Percentiles rank a stretch among this genome's conserved stretches.
Conservation (phyloP, 2,113 vertebrate species). For the Phylloscopus trochiloides region DNA sequence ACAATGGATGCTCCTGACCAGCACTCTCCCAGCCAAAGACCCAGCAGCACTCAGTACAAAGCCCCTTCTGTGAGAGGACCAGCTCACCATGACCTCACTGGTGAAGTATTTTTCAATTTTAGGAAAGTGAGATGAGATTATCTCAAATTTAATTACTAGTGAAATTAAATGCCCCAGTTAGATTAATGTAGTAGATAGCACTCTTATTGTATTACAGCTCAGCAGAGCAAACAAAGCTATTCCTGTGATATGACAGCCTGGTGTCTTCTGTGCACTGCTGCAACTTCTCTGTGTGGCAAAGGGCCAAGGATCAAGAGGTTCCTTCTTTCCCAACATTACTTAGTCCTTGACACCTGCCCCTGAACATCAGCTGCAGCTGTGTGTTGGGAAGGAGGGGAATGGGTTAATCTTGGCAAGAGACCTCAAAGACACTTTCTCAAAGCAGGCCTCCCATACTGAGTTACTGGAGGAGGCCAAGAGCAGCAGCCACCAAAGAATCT, state of each 20-base stretch:
- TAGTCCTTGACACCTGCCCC: not conserved
- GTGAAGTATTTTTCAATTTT: conserved; percentile 60
- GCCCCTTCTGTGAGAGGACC: conserved; percentile 3
- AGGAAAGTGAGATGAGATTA: conserved; percentile 21
- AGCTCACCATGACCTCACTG: conserved; percentile 17
- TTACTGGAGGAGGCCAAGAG: not conserved
- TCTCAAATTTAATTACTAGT: conserved; percentile 43
- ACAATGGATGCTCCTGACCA: not conserved
- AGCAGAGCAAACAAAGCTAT: not conserved
- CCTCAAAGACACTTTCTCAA: not conserved
- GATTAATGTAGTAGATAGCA: conserved; percentile 41
- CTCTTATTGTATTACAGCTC: conserved; percentile 40
- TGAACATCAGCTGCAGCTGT: not conserved
- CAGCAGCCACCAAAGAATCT: not conserved
- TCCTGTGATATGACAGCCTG: not conserved
- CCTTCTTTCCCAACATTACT: not conserved
- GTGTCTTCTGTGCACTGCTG: not conserved
- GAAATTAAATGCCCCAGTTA: conserved; percentile 53
- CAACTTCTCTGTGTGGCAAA: not conserved
- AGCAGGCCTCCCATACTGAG: not conserved
- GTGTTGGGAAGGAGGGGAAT: not conserved
- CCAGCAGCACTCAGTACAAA: not conserved
- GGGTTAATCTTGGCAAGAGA: not conserved
- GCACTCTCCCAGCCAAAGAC: not conserved
- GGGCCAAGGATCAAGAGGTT: not conserved